Evolutionary conservation across 2,113 vertebrate genomes (phyloP).

Genomic region (Ceratotherium simum): DNA sequence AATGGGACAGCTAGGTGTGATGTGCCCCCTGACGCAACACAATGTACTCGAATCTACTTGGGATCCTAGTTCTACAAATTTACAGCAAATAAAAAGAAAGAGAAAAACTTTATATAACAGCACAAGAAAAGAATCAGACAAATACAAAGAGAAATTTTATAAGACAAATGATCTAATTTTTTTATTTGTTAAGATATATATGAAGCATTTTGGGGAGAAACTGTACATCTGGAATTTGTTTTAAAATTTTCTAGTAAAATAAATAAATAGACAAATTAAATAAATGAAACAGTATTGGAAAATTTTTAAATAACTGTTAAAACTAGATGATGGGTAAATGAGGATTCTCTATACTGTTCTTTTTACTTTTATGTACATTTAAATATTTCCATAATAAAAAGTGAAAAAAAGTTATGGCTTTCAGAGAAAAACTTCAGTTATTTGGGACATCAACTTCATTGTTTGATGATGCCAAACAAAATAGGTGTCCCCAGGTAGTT

Average conservation of each 20-base stretch:
- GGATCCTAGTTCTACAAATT: background rate
- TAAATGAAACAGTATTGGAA: background rate
- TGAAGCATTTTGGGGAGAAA: background rate
- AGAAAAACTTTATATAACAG: background rate
- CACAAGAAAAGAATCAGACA: background rate
- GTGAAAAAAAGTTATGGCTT: background rate
- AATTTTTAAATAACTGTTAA: background rate
- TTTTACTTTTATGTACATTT: background rate
- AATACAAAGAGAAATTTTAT: background rate
- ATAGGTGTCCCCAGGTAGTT: background rate
- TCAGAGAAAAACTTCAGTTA: background rate
- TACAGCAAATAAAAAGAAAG: background rate
- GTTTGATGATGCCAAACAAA: background rate
- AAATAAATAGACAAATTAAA: background rate
- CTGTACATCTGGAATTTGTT: background rate
- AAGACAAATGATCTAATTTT: background rate
- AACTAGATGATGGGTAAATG: background rate
- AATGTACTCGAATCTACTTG: background rate
- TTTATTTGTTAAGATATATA: background rate
- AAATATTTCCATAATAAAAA: background rate
- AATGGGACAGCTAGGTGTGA: no score
- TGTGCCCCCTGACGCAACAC: background rate
- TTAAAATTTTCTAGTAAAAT: background rate
- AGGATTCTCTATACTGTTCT: background rate
- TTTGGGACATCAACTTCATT: background rate